A percentile compares a stretch with the other conserved stretches of the same genome.
phyloP scores from a whole-genome alignment of 2,888 invertebrate species.

The Drosophila crucigera region DNA sequence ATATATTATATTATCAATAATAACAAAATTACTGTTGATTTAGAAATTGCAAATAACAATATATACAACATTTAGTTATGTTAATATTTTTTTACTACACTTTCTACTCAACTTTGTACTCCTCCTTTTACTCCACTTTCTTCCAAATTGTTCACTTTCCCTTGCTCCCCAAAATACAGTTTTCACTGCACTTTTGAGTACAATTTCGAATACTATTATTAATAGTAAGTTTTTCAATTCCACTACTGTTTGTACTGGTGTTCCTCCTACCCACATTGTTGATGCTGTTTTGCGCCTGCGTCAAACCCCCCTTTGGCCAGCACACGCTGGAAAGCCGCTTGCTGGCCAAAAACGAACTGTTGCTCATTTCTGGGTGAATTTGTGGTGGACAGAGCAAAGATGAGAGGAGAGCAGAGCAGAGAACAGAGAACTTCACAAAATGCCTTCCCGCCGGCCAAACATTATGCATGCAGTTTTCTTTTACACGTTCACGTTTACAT shows the following conservation, averaged over 20 bases:
- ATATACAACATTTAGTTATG: not conserved
- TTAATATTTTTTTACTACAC: not conserved
- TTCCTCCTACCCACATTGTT: not conserved
- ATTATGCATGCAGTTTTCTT: constrained; percentile 64
- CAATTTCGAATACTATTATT: not conserved
- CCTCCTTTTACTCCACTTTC: not conserved
- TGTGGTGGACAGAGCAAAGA: not conserved
- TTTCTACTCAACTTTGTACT: not conserved
- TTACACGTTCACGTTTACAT: constrained; percentile 40
- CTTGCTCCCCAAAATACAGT: not conserved
- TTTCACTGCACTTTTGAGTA: not conserved
- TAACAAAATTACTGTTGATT: not conserved
- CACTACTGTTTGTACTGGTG: constrained; percentile 16
- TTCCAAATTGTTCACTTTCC: not conserved
- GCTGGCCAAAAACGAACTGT: constrained; percentile 69
- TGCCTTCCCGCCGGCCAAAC: constrained; percentile 30
- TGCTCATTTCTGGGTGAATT: constrained; percentile 54
- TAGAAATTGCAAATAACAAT: not conserved
- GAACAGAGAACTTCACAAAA: not conserved
- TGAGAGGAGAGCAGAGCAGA: not conserved
- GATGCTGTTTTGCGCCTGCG: constrained; percentile 57
- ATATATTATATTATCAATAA: not conserved
- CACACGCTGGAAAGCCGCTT: constrained; percentile 55
- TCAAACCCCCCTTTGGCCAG: not conserved
- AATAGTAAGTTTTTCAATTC: not conserved